These are phyloP conservation scores for Cotesia typhae DNA, from an alignment of 1,140 invertebrate species.

Conservation along the genomic window DNA sequence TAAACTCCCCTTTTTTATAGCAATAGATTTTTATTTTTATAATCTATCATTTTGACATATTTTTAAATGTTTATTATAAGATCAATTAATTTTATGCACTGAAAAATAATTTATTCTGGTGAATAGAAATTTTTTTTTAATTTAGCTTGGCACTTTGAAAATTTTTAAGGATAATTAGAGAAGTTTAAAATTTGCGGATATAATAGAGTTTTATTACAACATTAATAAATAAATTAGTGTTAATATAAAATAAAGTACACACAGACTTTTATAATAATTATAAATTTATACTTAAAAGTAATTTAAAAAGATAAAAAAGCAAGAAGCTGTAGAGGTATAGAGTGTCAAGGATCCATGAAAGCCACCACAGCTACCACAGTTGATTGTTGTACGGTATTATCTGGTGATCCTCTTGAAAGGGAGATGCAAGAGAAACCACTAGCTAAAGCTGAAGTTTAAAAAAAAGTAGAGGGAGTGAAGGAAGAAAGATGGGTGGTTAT, in stretches of 20 bases:
- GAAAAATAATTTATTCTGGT: too few species aligned
- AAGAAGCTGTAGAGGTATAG: not conserved
- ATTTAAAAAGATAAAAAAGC: not conserved
- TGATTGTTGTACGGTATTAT: constrained; percentile 21
- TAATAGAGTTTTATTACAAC: too few species aligned
- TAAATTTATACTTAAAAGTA: too few species aligned
- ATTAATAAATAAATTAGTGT: not conserved
- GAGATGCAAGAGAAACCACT: not conserved
- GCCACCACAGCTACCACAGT: constrained; percentile 15
- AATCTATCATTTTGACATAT: too few species aligned
- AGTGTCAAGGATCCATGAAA: constrained; percentile 24
- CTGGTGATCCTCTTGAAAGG: constrained; percentile 8
- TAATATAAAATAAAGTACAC: constrained; percentile 2
- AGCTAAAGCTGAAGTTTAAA: not conserved
- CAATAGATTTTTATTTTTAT: too few species aligned
- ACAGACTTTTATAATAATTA: not conserved
- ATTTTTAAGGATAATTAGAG: too few species aligned
- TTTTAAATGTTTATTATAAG: too few species aligned
- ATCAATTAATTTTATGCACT: too few species aligned
- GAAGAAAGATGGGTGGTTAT: not conserved
- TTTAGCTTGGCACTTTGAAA: too few species aligned
- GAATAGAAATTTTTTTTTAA: too few species aligned
- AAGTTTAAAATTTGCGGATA: too few species aligned
- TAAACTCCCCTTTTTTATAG: too few species aligned
- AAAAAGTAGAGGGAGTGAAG: constrained; percentile 6